These are phyloP conservation scores for Herpetotheres cachinnans DNA, from an alignment of 2,113 vertebrate species.

Conservation along the genomic window DNA sequence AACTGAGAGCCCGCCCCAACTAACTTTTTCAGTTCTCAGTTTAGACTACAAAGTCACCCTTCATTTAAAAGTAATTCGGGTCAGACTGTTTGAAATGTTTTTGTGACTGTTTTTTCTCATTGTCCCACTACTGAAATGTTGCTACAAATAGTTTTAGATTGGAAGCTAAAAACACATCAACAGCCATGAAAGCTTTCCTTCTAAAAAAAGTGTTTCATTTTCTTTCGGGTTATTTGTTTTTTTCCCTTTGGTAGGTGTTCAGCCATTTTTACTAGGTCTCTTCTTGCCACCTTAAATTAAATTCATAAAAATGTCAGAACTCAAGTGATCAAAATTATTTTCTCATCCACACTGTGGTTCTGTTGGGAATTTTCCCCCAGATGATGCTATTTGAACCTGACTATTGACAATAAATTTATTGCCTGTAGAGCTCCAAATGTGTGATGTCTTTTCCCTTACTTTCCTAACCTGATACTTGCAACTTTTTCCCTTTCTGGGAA, in stretches of 20 bases:
- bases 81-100: background rate
- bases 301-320: slow-evolving; percentile 52
- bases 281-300: slow-evolving; percentile 59
- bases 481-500: slow-evolving; percentile 12
- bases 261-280: slow-evolving; percentile 35
- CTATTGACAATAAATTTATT: slow-evolving; percentile 38
- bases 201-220: slow-evolving; percentile 63
- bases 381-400: background rate
- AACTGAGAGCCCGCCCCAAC: background rate
- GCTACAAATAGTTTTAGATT: background rate
- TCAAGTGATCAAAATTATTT: background rate
- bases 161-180: slow-evolving; percentile 27
- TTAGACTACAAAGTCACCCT: background rate
- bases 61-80: slow-evolving; percentile 1
- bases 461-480: background rate
- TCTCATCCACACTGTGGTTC: background rate
- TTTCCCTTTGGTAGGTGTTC: background rate
- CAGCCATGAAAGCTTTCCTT: slow-evolving; percentile 21
- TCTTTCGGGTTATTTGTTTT: slow-evolving; percentile 38
- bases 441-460: slow-evolving; percentile 11
- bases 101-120: background rate
- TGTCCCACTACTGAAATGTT: background rate
- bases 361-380: background rate
- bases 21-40: background rate
- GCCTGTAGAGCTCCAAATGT: background rate